These are phyloP conservation scores for Cassiopea andromeda DNA, from an alignment of 30 jellyfish, hydroid and myxozoan species.

Conservation along the genomic window DNA sequence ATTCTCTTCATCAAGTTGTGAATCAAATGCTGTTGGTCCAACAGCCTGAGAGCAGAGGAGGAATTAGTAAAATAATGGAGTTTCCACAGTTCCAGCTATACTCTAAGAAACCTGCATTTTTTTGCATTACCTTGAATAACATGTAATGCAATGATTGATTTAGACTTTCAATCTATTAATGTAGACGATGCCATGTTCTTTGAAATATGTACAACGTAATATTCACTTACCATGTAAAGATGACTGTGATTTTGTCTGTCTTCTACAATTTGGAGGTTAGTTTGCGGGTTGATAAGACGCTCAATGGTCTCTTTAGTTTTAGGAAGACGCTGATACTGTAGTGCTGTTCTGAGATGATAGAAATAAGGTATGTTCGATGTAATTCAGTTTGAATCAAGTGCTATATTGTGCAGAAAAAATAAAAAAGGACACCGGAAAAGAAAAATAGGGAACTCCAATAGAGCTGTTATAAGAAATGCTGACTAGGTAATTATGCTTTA, in stretches of 20 bases:
- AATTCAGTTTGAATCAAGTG: no score
- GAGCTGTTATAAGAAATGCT: neutral
- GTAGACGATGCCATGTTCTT: no score
- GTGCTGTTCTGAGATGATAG: constrained; percentile 19
- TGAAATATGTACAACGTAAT: no score
- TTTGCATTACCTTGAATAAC: no score
- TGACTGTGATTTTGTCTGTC: constrained; percentile 32
- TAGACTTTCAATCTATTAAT: no score
- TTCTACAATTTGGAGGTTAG: neutral
- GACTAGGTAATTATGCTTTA: neutral
- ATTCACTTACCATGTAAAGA: constrained; percentile 18
- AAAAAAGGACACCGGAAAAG: neutral
- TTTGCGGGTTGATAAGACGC: constrained; percentile 4
- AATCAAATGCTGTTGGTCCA: no score
- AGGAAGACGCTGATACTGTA: constrained; percentile 35
- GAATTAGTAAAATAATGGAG: no score
- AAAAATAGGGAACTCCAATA: neutral
- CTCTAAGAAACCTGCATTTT: no score
- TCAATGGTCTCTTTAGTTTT: constrained; percentile 24
- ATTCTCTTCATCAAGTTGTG: no score
- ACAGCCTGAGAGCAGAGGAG: no score
- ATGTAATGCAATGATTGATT: no score
- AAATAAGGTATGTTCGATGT: neutral
- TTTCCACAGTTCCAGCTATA: no score
- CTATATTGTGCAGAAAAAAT: neutral